Conservation (phyloP, 2,113 vertebrate genomes). For the Epinephelus moara region DNA sequence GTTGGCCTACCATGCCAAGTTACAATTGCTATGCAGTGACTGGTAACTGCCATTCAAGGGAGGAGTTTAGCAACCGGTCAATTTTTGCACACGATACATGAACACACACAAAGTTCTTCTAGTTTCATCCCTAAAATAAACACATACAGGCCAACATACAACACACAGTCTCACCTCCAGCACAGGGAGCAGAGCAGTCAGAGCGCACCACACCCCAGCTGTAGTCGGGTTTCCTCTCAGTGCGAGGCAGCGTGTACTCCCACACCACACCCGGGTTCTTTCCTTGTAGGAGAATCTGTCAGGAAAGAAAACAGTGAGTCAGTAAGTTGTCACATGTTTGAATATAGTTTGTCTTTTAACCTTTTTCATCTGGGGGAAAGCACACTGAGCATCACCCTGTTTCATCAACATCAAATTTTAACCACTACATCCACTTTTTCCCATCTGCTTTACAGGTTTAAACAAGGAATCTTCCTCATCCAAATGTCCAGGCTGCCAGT, state of each 20-base stretch:
- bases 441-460: background rate
- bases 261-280: conserved; percentile 94
- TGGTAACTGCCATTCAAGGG: background rate
- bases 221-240: conserved; percentile 85
- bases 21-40: background rate
- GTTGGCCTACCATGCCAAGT: background rate
- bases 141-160: background rate
- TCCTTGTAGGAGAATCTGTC: conserved; percentile 94
- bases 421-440: no score
- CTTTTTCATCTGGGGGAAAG: background rate
- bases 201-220: conserved; percentile 92
- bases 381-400: background rate
- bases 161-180: conserved; percentile 87
- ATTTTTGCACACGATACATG: background rate
- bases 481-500: background rate
- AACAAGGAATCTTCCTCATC: background rate
- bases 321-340: conserved; percentile 6
- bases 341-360: background rate
- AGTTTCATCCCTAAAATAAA: background rate
- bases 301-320: conserved; percentile 31
- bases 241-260: conserved; percentile 93
- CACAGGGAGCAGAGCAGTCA: conserved; percentile 92
- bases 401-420: background rate
- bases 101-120: background rate
- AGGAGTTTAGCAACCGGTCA: background rate